phyloP scores from a whole-genome alignment of 1,140 invertebrate genomes.

The Brachionus rotundiformis region DNA sequence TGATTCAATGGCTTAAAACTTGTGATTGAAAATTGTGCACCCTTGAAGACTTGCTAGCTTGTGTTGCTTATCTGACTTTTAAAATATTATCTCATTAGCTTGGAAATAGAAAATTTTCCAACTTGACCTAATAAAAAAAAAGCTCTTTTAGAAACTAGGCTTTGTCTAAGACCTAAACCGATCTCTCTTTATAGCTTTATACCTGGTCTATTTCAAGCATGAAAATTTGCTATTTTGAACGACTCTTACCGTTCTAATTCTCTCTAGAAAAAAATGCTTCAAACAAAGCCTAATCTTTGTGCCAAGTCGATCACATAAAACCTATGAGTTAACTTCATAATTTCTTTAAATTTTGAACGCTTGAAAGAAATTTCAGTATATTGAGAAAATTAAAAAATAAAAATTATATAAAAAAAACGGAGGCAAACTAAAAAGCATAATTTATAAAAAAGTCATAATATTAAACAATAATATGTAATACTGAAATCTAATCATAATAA shows the following conservation, averaged over 20 bases:
- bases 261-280: neutral
- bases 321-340: neutral
- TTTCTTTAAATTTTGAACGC: slow-evolving; percentile 43
- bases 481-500: neutral
- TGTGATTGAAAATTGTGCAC: too few relatives aligned
- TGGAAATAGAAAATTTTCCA: neutral
- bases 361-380: slow-evolving; percentile 34
- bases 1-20: neutral
- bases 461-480: slow-evolving; percentile 36
- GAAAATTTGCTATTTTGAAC: neutral
- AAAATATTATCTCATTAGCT: neutral
- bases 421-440: neutral
- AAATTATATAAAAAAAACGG: neutral
- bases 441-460: slow-evolving; percentile 5
- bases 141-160: neutral
- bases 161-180: neutral
- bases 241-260: slow-evolving; percentile 17
- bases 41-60: too few relatives aligned
- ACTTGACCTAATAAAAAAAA: neutral
- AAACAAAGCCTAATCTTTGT: neutral
- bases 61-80: too few relatives aligned
- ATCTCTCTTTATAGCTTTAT: slow-evolving; percentile 1
- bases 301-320: slow-evolving; percentile 20
- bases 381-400: neutral
- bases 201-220: slow-evolving; percentile 13